These are phyloP conservation scores for Dermatophagoides farinae DNA, from an alignment of 1,140 invertebrate species.

Conservation along the genomic window DNA sequence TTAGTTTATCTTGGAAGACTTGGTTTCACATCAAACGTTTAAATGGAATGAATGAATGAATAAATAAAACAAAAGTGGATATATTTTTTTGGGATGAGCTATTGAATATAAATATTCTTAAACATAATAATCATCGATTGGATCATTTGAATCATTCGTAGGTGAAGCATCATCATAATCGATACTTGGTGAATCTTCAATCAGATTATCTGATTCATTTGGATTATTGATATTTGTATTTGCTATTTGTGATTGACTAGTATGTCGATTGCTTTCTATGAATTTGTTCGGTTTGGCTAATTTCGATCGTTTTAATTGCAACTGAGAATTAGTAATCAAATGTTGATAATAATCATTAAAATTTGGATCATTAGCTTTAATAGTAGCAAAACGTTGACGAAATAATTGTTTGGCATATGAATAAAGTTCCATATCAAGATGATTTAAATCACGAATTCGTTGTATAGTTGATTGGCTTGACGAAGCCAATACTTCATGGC, in stretches of 20 bases:
- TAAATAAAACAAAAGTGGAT: neutral
- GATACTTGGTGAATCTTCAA: neutral
- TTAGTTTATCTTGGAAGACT: neutral
- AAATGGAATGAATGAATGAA: neutral
- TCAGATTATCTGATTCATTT: neutral
- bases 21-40: neutral
- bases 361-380: constrained; percentile 23
- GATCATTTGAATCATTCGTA: neutral
- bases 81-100: neutral
- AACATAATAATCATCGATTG: neutral
- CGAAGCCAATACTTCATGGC: constrained; percentile 48
- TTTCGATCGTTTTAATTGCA: neutral
- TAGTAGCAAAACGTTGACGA: constrained; percentile 44
- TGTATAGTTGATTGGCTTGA: constrained; percentile 47
- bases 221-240: neutral
- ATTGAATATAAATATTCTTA: neutral
- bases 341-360: constrained; percentile 19
- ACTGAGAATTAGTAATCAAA: neutral
- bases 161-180: neutral
- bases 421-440: constrained; percentile 78
- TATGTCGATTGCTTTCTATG: neutral
- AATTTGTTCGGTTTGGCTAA: neutral
- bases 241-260: neutral
- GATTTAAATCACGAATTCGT: constrained; percentile 56
- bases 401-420: constrained; percentile 75